A percentile compares a stretch with the other conserved stretches of the same genome.
Evolutionary conservation across 2,888 invertebrate genomes (phyloP).

Genomic region (Limnephilus auricula): DNA sequence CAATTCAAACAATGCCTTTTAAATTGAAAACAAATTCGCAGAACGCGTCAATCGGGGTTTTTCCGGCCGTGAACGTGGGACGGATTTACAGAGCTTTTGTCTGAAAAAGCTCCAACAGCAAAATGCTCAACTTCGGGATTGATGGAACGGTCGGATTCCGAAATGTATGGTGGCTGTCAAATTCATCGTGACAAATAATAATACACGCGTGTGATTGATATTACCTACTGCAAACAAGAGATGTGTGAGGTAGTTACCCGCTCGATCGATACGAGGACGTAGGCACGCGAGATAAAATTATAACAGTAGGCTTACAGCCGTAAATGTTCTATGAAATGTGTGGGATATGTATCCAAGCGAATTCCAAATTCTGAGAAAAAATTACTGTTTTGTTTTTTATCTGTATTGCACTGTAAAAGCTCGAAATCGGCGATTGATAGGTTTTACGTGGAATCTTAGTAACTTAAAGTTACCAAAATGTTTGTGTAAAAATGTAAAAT

Average conservation of each 20-base stretch:
- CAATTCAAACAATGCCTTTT: not conserved
- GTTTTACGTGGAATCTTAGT: too few species aligned
- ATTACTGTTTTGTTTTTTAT: not conserved
- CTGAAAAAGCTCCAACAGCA: not conserved
- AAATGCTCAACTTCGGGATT: not conserved
- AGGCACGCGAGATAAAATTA: not conserved
- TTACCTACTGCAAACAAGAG: slow-evolving; percentile 42
- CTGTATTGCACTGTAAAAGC: too few species aligned
- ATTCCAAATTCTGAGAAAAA: not conserved
- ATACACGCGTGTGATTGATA: slow-evolving; percentile 56
- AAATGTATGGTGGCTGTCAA: slow-evolving; percentile 57
- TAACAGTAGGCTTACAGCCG: not conserved
- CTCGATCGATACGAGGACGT: not conserved
- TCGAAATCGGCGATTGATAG: too few species aligned
- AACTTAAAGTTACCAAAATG: too few species aligned
- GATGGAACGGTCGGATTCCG: slow-evolving; percentile 47
- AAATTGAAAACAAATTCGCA: not conserved
- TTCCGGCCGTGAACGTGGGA: not conserved
- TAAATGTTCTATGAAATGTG: too few species aligned
- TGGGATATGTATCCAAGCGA: too few species aligned
- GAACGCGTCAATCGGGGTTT: not conserved
- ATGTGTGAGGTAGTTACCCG: not conserved
- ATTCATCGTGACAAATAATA: slow-evolving; percentile 54
- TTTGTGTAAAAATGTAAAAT: too few species aligned
- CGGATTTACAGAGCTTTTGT: not conserved